Evolutionary conservation across 2,113 vertebrate species (phyloP).

Genomic region (Cyanistes caeruleus): DNA sequence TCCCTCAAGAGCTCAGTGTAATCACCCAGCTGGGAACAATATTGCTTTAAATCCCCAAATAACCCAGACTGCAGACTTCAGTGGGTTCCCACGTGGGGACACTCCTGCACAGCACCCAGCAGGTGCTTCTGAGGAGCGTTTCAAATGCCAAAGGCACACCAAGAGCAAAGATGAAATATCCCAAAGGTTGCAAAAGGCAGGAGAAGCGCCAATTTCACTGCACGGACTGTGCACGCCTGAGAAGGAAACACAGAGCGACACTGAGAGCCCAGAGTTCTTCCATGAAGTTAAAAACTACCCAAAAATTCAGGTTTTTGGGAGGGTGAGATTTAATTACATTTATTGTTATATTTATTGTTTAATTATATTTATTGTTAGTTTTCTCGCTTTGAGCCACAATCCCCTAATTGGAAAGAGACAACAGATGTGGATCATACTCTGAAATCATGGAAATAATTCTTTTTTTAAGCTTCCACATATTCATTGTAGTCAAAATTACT

Average conservation of each 20-base stretch:
- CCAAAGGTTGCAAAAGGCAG: neutral
- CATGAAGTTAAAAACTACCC: neutral
- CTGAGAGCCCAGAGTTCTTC: fast-evolving
- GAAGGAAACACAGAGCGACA: neutral
- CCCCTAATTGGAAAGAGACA: neutral
- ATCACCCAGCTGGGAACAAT: neutral
- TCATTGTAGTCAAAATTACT: neutral
- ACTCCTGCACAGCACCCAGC: neutral
- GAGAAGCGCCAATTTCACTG: neutral
- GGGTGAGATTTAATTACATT: neutral
- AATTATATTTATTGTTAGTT: neutral
- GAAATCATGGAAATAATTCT: neutral
- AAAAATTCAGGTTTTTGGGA: neutral
- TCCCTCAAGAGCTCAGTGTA: neutral
- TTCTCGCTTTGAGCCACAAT: neutral
- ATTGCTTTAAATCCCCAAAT: neutral
- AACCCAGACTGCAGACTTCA: neutral
- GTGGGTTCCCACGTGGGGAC: neutral
- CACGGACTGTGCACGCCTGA: fast-evolving
- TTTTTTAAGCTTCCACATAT: neutral
- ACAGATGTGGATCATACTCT: neutral
- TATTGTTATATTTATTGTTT: neutral
- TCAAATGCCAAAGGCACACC: neutral
- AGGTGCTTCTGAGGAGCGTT: neutral
- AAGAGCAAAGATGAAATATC: neutral